Evolutionary conservation across 2,888 invertebrate species (phyloP), one percentile per base, ranked within the genome.

Genomic region (Volucella inanis): DNA sequence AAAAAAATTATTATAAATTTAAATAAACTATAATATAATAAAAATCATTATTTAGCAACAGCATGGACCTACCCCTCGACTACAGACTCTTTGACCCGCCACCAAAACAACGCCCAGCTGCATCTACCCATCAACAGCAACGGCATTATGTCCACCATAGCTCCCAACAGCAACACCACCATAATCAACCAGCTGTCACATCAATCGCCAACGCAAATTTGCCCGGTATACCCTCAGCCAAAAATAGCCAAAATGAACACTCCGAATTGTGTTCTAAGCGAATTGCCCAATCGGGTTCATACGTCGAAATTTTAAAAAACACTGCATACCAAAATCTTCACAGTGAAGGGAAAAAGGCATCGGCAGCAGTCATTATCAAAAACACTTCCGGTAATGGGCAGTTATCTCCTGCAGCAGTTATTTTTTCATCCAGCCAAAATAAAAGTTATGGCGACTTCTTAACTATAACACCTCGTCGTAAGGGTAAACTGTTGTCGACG

Each of bases 61-160:
- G 90, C 90, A 64, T 91, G 90, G 91, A 91, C 89, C 89, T 91
- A 89, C 88, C 90, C 89, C 88, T 91, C 90, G 89, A 91, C 90
- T 90, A 90, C 89, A 87, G 91, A 89, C 88, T 91, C 91, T 90
- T 91, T 90, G 91, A 91, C 88, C 88, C 91, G 89, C 89, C 90
- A 87, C 88, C 90, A 89, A 91, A 92, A 82, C 90, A 91, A 87
- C 88, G 89, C 79, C 88, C 87, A 87, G 41, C 83, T 81, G 47
- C 88, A 87, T 57, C 64, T 43, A 12, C 87, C 87, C 74, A 77
- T 67, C 88, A 87, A 52, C 85, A 88, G 61, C 87, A 88, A 57
- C 84, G 77, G 18, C 84, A 84, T 67, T 88, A 87, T 41, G 57
- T 68, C 74, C 84, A 88, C 41, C 88, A 86, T 77, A 87, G 77